Percentiles rank a stretch among this genome's conserved stretches.
phyloP scores from a whole-genome alignment of 1,140 invertebrate species.

The Oreohelix idahoensis region DNA sequence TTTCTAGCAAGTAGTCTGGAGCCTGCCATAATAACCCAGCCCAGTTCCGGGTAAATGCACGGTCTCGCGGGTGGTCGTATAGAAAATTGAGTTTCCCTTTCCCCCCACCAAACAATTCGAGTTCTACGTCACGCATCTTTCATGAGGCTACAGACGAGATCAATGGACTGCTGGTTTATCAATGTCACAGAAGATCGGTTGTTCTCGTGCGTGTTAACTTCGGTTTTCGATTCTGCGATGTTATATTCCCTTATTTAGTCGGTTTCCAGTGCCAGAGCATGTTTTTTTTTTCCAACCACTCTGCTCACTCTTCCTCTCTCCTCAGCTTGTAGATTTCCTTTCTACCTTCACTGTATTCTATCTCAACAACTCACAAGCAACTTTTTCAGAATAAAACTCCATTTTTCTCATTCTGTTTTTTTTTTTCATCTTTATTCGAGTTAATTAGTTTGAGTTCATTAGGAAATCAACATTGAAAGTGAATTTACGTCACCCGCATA shows the following conservation, averaged over 20 bases:
- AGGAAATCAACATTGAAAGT: no score
- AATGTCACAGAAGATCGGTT: not conserved
- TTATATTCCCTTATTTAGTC: not conserved
- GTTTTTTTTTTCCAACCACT: no score
- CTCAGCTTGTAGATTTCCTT: no score
- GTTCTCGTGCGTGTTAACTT: not conserved
- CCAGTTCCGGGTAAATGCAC: not conserved
- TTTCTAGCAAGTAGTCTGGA: slow-evolving; percentile 7
- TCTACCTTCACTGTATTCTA: no score
- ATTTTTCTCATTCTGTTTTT: no score
- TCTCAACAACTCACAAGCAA: no score
- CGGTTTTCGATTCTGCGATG: not conserved
- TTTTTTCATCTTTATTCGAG: no score
- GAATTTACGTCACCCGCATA: no score
- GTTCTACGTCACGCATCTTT: slow-evolving; percentile 4
- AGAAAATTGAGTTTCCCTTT: not conserved
- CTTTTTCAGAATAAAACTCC: no score
- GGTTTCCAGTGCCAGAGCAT: not conserved
- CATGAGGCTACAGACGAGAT: slow-evolving; percentile 10
- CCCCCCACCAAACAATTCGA: not conserved
- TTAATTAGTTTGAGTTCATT: no score
- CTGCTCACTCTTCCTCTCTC: no score
- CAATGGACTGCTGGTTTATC: slow-evolving; percentile 6
- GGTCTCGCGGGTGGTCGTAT: not conserved
- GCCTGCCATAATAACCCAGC: not conserved